Evolutionary conservation across 2,797 vertebrate species (phyloP), one percentile per base, ranked within the genome.

Genomic region (Pipistrellus pygmaeus): DNA sequence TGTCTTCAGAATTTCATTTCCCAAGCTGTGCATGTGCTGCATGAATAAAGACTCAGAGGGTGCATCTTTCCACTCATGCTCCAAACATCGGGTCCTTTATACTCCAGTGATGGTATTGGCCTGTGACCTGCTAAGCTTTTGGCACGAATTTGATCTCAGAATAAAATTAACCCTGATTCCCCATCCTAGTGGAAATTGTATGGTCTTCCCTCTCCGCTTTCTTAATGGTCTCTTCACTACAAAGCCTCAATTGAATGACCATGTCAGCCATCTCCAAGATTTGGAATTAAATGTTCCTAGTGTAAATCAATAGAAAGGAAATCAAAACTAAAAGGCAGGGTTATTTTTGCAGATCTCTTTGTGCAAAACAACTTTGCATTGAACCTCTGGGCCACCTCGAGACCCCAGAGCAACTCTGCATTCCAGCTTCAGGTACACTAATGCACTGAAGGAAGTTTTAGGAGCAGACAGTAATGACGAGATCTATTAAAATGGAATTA

Each of bases 281-380:
- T 91, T 94, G 84, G 96, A 98, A 98, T 98, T 97, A 97, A 97
- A 98, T 98, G 97, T 97, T 93, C 93, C 87, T 90, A 64, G 92
- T 90, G 88, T 87, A 97, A 97, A 98, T 98, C 98, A 92, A 98
- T 98, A 97, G 96, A 97, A 94, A 95, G 53, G 95, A 98, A 97
- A 98, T 98, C 96, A 97, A 95, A 97, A 94, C 96, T 96, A 95
- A 98, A 97, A 97, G 97, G 92, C 86, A 68, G 73, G 48, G n/a
- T 96, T 96, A 93, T 93, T 97, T 97, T 93, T 97, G 75, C 87
- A 94, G 90, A 92, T 91, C 71, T 62, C 84, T 91, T 53, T 71
- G 68, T 91, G 60, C 88, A 97, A 95, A 95, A 93, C 75, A 94
- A 85, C 96, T 97, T 96, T 60, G 46, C 93, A 53, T 96, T 95